Evolutionary conservation across 2,888 invertebrate genomes (phyloP), one percentile per base, ranked within the genome.

Genomic region (Drosophila vallismaia): DNA sequence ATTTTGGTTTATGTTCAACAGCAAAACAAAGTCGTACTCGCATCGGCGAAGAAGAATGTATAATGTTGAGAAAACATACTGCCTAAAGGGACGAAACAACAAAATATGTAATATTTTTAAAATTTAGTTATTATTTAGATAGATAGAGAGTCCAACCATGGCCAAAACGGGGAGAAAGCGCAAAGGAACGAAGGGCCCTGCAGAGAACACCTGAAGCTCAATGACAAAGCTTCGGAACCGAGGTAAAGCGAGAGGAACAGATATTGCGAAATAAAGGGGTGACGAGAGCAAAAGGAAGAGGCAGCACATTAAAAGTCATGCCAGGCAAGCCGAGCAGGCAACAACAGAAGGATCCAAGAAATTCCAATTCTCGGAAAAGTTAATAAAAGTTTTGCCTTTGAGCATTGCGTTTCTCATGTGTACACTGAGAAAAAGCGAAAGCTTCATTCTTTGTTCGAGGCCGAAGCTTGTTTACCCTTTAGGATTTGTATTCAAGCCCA

Each of bases 291-390:
- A 62, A 49, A 67, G 60, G 33, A 26, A 46, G 45, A 42, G 60
- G 52, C 36, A 49, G 69, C 78, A 70, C 86, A 83, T 87, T 82
- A 83, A 82, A 82, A 86, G 86, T 82, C 82, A 87, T 86, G 70
- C 80, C 86, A 86, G 83, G 86, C 88, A 81, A 83, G 77, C 77
- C 70, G 66, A 70, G 64, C 64, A 72, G 69, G 69, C 69, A 70
- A 87, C 69, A 70, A 87, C 81, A 67, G 44, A 64, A 84, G 84
- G 88, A 84, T 84, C 88, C 84, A 84, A 84, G 84, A 84, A 84
- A 84, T 84, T 81, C 82, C 87, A 84, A 81, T 84, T 84, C 84
- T 84, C 72, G 87, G 84, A 84, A 84, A 88, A 86, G 88, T 88
- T 84, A 84, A 88, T 84, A 84, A 84, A 84, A 88, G 87, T 84